Base-by-base conservation (phyloP, 2,888 invertebrate species). In the Eristalis tenax region DNA sequence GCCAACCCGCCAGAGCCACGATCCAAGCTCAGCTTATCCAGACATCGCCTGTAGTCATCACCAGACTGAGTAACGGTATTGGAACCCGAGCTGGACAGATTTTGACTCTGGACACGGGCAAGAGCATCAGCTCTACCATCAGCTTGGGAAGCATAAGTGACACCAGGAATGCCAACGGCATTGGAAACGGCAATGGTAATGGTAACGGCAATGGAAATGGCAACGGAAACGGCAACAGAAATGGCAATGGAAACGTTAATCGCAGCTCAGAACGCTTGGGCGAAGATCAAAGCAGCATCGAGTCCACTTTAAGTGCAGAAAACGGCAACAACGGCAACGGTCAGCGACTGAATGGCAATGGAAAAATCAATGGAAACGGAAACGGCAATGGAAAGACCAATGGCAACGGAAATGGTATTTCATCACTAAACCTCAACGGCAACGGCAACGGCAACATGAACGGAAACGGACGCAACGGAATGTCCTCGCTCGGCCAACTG, bases 1-100 rank as follows among this genome's bases (percentile, higher is more conserved):
- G 90, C 0, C 92, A 91, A 32, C 92, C 92, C 1, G 90, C 92
- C 10, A 91, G 91, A 68, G 92, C 93, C 38, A 90, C 92, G 0
- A 91, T 92, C 5, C 92, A 92, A 80, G 91, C 92, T 11, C 92
- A 91, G 15, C 89, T 92, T 0, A 90, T 93, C 10, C 91, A 50
- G 8, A 18, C 92, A 32, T 90, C 92, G 0, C 92, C 92, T 0
- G 68, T 92, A n/a, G 77, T 92, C 0, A 83, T 92, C 3, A 77
- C 83, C 2, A 61, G 74, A 38, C 65, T 81, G 5, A 71, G 75
- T 32, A 89, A 82, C 22, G 82, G 75, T 6, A 83, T 82, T 50
- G 82, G 81, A 65, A 75, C 81, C 2, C 69, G 84, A 11, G 88
- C 80, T 0, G 81, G 81, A 8, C 85, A 84, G 28, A 79, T 88